Conservation (phyloP, 2,797 vertebrate genomes). For the Percopsis omiscomaycus region DNA sequence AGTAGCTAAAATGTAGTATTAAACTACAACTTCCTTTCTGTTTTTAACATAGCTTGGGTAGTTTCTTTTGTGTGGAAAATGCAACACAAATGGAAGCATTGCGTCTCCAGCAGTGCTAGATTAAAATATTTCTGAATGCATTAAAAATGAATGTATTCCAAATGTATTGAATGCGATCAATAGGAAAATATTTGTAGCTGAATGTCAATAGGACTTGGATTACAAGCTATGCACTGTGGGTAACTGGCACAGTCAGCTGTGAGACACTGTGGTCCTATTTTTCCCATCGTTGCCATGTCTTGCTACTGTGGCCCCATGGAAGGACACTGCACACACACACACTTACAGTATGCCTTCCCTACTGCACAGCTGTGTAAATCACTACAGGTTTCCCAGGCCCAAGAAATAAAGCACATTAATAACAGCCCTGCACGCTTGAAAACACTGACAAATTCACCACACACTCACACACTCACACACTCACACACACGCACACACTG, state of each 20-base stretch:
- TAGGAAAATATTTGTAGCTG: constrained; percentile 10
- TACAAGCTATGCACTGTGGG: constrained; percentile 43
- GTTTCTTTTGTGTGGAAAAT: too few relatives aligned
- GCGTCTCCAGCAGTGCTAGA: too few relatives aligned
- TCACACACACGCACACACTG: neutral
- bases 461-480: constrained; percentile 5
- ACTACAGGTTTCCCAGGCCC: constrained; percentile 17
- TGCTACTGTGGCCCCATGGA: constrained; percentile 46
- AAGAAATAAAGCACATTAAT: constrained; percentile 21
- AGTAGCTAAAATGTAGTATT: too few relatives aligned
- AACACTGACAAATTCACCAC: constrained; percentile 10
- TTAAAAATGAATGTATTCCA: neutral
- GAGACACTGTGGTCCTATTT: constrained; percentile 54
- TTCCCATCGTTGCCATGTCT: constrained; percentile 63
- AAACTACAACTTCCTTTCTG: too few relatives aligned
- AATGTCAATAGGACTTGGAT: constrained; percentile 26
- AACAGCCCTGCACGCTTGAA: constrained; percentile 13
- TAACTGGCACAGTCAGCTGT: constrained; percentile 46
- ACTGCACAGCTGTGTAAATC: constrained; percentile 16
- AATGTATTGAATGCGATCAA: neutral
- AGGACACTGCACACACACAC: constrained; percentile 41
- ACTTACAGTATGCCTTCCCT: constrained; percentile 1
- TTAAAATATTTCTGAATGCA: too few relatives aligned
- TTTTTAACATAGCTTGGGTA: too few relatives aligned
- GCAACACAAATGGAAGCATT: too few relatives aligned